A percentile compares a stretch with the other conserved stretches of the same genome.
phyloP scores from a whole-genome alignment of 2,113 vertebrate species.

The Pipra filicauda region DNA sequence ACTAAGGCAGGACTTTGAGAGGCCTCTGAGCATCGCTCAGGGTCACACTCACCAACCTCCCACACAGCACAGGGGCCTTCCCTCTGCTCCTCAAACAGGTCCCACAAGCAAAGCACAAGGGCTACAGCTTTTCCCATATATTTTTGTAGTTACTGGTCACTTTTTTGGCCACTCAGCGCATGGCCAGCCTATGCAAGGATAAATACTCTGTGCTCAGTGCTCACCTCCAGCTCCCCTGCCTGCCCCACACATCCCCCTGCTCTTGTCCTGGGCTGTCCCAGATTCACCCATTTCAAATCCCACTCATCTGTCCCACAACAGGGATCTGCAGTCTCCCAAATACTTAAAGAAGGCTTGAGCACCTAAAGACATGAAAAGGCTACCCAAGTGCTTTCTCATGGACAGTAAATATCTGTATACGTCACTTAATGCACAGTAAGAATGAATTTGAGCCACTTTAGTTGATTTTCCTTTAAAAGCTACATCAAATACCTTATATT shows the following conservation, averaged over 20 bases:
- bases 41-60: not conserved
- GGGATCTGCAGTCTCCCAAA: not conserved
- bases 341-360: not conserved
- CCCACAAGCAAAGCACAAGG: rapidly evolving
- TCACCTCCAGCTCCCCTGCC: not conserved
- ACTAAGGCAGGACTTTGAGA: not conserved
- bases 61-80: rapidly evolving
- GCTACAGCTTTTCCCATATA: not conserved
- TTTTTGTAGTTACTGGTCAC: not conserved
- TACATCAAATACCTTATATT: not conserved
- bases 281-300: not conserved
- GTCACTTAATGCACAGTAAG: not conserved
- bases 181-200: not conserved
- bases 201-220: not conserved
- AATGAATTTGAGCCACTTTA: not conserved
- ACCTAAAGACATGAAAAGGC: not conserved
- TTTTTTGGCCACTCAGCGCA: not conserved
- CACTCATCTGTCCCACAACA: not conserved
- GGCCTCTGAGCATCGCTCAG: not conserved
- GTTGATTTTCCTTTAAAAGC: not conserved
- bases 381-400: not conserved
- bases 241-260: rapidly evolving
- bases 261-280: not conserved
- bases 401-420: rapidly evolving
- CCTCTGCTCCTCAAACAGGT: not conserved